Conservation (phyloP, 2,113 vertebrate genomes). For the Serinus canaria region DNA sequence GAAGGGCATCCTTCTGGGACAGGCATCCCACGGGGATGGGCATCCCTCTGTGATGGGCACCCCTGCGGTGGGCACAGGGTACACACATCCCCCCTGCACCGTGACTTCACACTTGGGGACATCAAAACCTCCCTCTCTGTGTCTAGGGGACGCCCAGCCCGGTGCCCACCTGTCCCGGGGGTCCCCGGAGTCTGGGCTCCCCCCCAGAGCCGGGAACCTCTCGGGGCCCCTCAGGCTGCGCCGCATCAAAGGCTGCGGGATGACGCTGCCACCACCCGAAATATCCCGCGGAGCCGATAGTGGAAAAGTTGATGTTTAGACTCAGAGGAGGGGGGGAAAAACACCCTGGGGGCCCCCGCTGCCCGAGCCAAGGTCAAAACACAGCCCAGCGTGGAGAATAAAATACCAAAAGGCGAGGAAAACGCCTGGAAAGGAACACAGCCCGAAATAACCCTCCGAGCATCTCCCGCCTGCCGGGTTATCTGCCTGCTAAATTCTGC, state of each 20-base stretch:
- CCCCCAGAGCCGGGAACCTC: neutral
- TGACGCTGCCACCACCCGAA: constrained; percentile 27
- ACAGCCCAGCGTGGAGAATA: neutral
- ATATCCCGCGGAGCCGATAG: constrained; percentile 23
- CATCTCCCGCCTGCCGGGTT: constrained; percentile 54
- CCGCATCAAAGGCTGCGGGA: constrained; percentile 25
- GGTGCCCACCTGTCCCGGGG: neutral
- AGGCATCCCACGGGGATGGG: neutral
- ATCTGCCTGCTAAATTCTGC: constrained; percentile 65
- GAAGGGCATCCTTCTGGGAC: neutral
- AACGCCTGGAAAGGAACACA: constrained; percentile 61
- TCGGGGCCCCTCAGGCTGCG: neutral
- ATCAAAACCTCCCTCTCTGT: rapidly evolving
- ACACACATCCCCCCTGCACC: rapidly evolving
- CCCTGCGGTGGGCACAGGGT: rapidly evolving
- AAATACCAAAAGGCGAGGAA: constrained; percentile 18
- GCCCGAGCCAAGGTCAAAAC: constrained; percentile 25
- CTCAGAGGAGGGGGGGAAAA: neutral
- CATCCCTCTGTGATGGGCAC: neutral
- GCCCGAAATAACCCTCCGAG: constrained; percentile 53
- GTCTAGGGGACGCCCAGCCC: neutral
- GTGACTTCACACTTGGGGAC: rapidly evolving
- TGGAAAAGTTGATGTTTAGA: constrained; percentile 61
- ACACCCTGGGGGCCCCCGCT: neutral
- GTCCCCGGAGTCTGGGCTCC: neutral